Percentiles rank a stretch among this genome's conserved stretches.
Evolutionary conservation across 2,797 vertebrate species (phyloP).

Genomic region (Cyprinodon diabolis): DNA sequence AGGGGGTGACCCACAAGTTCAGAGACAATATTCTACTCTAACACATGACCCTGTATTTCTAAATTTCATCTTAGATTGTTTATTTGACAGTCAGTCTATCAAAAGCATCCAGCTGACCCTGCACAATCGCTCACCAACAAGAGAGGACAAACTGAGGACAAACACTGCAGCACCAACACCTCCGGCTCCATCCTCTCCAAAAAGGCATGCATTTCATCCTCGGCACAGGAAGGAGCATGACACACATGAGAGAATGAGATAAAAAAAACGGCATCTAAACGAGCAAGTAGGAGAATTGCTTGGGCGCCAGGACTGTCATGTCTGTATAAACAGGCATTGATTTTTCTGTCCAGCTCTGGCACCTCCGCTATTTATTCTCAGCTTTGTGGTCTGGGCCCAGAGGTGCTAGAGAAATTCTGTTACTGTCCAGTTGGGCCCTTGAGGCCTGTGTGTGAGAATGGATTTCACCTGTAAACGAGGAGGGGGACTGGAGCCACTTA

Average conservation of each 20-base stretch:
- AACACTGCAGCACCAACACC: slow-evolving; percentile 62
- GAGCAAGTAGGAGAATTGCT: slow-evolving; percentile 77
- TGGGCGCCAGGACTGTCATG: slow-evolving; percentile 90
- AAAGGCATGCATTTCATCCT: slow-evolving; percentile 66
- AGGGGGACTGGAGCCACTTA: slow-evolving; percentile 74
- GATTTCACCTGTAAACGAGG: slow-evolving; percentile 98
- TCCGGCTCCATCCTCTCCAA: slow-evolving; percentile 47
- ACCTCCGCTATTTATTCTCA: slow-evolving; percentile 99
- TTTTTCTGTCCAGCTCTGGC: slow-evolving; percentile 99
- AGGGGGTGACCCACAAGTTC: slow-evolving; percentile 41
- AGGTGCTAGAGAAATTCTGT: slow-evolving; percentile 98
- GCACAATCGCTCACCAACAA: slow-evolving; percentile 31
- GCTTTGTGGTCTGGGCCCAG: slow-evolving; percentile 96
- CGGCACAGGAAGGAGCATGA: slow-evolving; percentile 48
- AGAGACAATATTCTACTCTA: slow-evolving; percentile 46
- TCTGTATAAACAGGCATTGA: slow-evolving; percentile 99
- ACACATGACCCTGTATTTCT: slow-evolving; percentile 50
- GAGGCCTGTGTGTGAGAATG: slow-evolving; percentile 99
- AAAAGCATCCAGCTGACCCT: slow-evolving; percentile 53
- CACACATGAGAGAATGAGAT: slow-evolving; percentile 22
- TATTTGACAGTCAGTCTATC: slow-evolving; percentile 62
- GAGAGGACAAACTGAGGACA: slow-evolving; percentile 66
- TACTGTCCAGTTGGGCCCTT: slow-evolving; percentile 96
- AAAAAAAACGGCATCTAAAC: slow-evolving; percentile 49
- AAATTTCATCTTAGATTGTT: slow-evolving; percentile 48